Base-by-base conservation (phyloP, 92 coral and sea anemone genomes). In the Bergia puertoricense region DNA sequence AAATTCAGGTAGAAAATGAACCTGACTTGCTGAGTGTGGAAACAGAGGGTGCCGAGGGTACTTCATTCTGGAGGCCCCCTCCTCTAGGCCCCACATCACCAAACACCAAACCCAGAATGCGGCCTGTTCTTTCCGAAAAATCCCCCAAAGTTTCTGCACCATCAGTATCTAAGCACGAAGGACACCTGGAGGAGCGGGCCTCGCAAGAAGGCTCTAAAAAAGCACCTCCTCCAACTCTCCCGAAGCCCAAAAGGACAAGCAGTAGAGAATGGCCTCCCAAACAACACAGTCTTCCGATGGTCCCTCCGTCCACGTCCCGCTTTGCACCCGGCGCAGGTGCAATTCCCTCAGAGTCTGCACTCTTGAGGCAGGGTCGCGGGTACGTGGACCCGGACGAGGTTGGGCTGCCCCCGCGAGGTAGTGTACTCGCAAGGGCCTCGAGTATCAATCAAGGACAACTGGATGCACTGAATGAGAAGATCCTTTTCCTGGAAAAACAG, bases 381-480 rank as follows among this genome's bases (percentile, higher is more conserved):
- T 56, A 69, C 50, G 76, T 72, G 18, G 90, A 90, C 18, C 86
- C 85, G 38, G 94, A 89, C 56, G 95, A 88, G 40, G 79, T 80
- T 37, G 80, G 85, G 20, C 89, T 93, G 38, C 98, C 99, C 15
- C 98, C 95, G 40, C 94, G 93, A 65, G 99, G 99, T 43, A 89
- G 92, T 90, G 99, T 97, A 39, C 92, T 89, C 14, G 93, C 93
- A 46, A 92, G 96, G 68, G 99, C 99, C 22, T 86, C 92, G 45
- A 94, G 95, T 76, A 91, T 97, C 76, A 97, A 95, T 54, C 94
- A 92, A 46, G 99, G 99, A 13, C 98, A 97, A 79, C 88, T 92
- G 59, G 99, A 94, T 81, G 93, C 98, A 41, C 88, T 97, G 74
- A 90, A 93, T 74, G 98, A 97, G 42, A 97, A 96, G 89, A 93